Conservation (phyloP, 2,797 vertebrate genomes). For the Peromyscus attwateri region DNA sequence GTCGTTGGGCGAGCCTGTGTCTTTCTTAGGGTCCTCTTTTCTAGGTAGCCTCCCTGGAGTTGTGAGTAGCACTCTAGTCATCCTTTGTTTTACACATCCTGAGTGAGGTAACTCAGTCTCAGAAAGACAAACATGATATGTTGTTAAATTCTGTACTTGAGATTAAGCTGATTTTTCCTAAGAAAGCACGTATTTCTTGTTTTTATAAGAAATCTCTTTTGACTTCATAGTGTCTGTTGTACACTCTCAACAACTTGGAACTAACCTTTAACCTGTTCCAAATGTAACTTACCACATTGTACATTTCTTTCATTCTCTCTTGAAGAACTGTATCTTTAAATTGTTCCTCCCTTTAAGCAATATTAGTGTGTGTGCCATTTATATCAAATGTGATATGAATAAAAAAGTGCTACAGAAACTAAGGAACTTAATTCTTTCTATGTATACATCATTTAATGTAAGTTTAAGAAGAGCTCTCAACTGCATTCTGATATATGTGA, state of each 20-base stretch:
- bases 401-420: background rate
- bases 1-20: too few species aligned
- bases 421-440: background rate
- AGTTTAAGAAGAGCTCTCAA: background rate
- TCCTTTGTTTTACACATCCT: too few species aligned
- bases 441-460: background rate
- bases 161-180: slow-evolving; percentile 12
- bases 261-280: background rate
- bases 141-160: background rate
- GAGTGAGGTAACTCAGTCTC: too few species aligned
- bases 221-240: background rate
- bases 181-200: background rate
- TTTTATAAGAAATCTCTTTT: background rate
- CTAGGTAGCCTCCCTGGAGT: too few species aligned
- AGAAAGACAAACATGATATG: background rate
- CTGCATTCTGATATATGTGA: background rate
- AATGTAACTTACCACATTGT: background rate
- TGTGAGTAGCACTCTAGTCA: too few species aligned
- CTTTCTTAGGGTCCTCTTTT: too few species aligned
- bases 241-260: background rate
- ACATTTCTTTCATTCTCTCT: background rate
- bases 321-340: slow-evolving; percentile 22
- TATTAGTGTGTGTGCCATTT: background rate
- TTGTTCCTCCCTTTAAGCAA: background rate
- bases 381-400: background rate